Base-by-base conservation (phyloP, 2,113 vertebrate genomes). In the Mormoops blainvillei region DNA sequence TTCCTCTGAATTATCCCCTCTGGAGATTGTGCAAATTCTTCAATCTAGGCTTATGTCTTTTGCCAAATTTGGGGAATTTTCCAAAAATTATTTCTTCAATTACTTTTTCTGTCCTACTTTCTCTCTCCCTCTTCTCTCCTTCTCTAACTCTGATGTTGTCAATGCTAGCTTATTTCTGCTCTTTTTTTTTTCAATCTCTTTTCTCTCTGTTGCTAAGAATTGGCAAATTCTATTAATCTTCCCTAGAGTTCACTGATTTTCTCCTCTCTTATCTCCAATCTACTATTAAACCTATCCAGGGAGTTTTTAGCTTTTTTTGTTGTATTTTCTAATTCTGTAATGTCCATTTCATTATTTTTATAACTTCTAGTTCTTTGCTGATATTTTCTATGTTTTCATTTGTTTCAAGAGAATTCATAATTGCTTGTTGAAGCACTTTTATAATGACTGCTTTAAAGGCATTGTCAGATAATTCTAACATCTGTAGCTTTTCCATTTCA, bases 401-500 rank as follows among this genome's bases (percentile, higher is more conserved):
- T 70, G 6, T 89, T 89, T 95, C 67, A 77, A 2, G 67, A 91
- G 31, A 89, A 91, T 43, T 89, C n/a, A 36, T 45, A 82, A 89
- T 81, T 83, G 28, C 13, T 65, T 89, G 13, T 33, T 52, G 63
- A 86, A 91, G 28, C 9, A 77, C 71, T 97, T 97, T 89, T 89
- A 77, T 22, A 61, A 54, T 67, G 41, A 5, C 36, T 78, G 41
- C n/a, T 96, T 94, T 84, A 73, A 82, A 94, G 95, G n/a, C 18
- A 31, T 67, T 43, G 74, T 71, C 43, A 77, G 45, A 58, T 81
- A 67, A 93, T 50, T 41, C 9, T 16, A 41, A 74, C n/a, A 80
- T 82, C 54, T 94, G 43, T 67, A 78, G n/a, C 45, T 68, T 58
- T n/a, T 90, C 38, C 36, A 73, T 94, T 87, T 91, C 33, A 8